Conservation (phyloP, 2,113 vertebrate genomes). For the Rhabdornis inornatus region DNA sequence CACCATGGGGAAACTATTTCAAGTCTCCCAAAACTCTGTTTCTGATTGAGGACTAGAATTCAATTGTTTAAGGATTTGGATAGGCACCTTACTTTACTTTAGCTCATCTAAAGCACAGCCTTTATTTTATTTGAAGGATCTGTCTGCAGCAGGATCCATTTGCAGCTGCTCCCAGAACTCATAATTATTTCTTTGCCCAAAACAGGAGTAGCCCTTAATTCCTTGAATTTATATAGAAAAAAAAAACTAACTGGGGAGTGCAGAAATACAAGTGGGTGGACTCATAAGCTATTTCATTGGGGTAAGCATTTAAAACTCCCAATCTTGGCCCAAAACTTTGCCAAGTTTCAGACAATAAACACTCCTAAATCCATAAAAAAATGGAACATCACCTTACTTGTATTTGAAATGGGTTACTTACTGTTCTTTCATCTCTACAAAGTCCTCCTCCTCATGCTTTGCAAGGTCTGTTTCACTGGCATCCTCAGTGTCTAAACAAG, state of each 20-base stretch:
- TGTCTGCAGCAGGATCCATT: background rate
- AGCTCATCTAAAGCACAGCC: background rate
- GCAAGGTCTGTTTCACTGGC: constrained; percentile 97
- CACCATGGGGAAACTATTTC: background rate
- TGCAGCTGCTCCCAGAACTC: background rate
- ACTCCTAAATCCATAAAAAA: background rate
- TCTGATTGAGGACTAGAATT: background rate
- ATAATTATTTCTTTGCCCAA: background rate
- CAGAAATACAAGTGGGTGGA: background rate
- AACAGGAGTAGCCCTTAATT: background rate
- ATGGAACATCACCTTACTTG: background rate
- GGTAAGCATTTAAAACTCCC: background rate
- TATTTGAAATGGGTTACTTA: constrained; percentile 67
- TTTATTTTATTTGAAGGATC: background rate
- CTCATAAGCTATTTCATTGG: background rate
- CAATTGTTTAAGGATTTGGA: background rate
- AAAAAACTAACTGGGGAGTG: background rate
- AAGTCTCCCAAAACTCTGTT: background rate
- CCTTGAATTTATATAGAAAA: background rate
- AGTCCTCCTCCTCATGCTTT: constrained; percentile 95
- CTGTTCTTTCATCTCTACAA: constrained; percentile 98
- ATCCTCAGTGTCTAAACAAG: constrained; percentile 90
- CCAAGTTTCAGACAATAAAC: background rate
- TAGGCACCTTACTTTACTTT: background rate
- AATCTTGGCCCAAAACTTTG: background rate